Percentiles rank a stretch among this genome's conserved stretches.
Evolutionary conservation across 2,113 vertebrate species (phyloP).

Genomic region (Corydoras sp.): DNA sequence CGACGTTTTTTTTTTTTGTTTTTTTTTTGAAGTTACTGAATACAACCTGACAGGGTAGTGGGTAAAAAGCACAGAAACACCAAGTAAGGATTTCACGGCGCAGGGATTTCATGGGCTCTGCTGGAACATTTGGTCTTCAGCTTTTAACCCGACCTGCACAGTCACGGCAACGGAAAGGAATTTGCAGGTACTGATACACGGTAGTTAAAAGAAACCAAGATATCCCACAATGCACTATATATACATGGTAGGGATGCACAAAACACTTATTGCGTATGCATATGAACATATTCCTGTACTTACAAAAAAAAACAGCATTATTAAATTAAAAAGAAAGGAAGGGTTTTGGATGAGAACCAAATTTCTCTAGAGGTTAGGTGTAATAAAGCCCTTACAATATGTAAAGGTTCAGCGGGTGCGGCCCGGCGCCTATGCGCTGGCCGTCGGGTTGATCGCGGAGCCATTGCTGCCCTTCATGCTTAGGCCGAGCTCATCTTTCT

Average conservation of each 20-base stretch:
- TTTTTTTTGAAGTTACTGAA: too few relatives aligned
- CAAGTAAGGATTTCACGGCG: background rate
- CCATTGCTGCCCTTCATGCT: constrained; percentile 85
- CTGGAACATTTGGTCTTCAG: constrained; percentile 53
- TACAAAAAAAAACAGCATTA: constrained; percentile 50
- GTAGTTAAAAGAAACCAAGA: constrained; percentile 46
- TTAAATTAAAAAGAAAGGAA: constrained; percentile 62
- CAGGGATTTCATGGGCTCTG: background rate
- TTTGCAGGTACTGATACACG: constrained; percentile 27
- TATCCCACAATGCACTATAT: constrained; percentile 47
- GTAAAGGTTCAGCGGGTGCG: constrained; percentile 70
- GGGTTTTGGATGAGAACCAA: constrained; percentile 60
- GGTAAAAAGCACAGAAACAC: background rate
- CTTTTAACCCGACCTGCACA: constrained; percentile 52
- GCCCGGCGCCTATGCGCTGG: constrained; percentile 72
- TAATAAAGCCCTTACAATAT: constrained; percentile 77
- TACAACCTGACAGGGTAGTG: background rate
- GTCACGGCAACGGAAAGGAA: constrained; percentile 27
- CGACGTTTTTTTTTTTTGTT: constrained; percentile 19
- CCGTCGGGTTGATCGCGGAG: constrained; percentile 86
- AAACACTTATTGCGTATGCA: constrained; percentile 54
- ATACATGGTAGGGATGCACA: constrained; percentile 42
- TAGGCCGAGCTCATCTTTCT: constrained; percentile 72
- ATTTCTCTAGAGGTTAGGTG: constrained; percentile 65
- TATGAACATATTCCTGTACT: constrained; percentile 58